These are phyloP conservation scores for Tupaia chinensis DNA, from an alignment of 2,113 vertebrate species.

Conservation along the genomic window DNA sequence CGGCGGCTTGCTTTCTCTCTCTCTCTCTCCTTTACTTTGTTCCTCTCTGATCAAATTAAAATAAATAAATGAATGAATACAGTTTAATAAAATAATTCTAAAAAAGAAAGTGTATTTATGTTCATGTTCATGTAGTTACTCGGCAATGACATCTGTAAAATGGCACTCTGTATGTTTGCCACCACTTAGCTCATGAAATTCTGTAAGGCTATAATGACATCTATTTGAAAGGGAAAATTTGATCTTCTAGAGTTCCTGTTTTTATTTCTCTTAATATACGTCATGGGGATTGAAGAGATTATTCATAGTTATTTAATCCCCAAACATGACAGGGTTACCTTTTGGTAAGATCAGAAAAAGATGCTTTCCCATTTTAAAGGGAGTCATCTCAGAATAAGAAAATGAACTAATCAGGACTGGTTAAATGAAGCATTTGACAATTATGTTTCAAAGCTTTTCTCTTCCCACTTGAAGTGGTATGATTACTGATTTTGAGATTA, in stretches of 20 bases:
- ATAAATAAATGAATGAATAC: no score
- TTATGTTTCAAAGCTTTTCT: constrained; percentile 40
- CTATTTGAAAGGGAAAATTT: not conserved
- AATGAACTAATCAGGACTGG: constrained; percentile 13
- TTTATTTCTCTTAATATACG: constrained; percentile 29
- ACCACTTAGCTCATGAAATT: not conserved
- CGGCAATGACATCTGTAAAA: not conserved
- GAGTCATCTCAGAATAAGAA: constrained; percentile 1
- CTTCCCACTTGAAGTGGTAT: constrained; percentile 40
- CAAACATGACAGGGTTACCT: constrained; percentile 13
- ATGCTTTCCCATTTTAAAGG: constrained; percentile 10
- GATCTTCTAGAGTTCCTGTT: not conserved
- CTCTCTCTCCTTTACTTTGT: no score
- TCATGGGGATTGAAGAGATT: not conserved
- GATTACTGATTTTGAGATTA: constrained; percentile 48
- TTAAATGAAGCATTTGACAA: constrained; percentile 61
- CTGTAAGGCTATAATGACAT: not conserved
- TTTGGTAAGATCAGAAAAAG: constrained; percentile 36
- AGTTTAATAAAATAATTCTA: no score
- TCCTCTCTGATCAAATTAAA: no score
- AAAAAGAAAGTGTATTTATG: not conserved
- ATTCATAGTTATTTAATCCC: constrained; percentile 22
- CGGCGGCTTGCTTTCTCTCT: no score
- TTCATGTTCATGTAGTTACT: not conserved
- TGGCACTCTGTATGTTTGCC: not conserved